Evolutionary conservation across 1,140 invertebrate genomes (phyloP).

Genomic region (Sycophaga agraensis): DNA sequence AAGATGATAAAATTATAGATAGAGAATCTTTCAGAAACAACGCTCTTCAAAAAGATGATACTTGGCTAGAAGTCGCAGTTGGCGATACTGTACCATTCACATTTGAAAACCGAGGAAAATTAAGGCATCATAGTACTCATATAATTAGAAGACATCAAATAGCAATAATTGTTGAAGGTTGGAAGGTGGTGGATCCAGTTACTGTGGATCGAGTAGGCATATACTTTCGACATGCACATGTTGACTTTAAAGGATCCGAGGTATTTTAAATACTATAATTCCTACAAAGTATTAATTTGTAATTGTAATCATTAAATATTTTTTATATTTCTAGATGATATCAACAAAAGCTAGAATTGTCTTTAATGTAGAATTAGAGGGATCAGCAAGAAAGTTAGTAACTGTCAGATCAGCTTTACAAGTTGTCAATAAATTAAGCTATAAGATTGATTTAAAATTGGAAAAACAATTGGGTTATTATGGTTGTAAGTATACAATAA

Average conservation of each 20-base stretch:
- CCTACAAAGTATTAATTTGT: no score
- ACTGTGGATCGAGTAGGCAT: constrained; percentile 93
- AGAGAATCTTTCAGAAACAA: constrained; percentile 35
- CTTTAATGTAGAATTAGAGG: constrained; percentile 86
- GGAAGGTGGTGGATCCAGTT: constrained; percentile 83
- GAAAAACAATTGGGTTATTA: constrained; percentile 58
- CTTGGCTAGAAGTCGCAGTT: constrained; percentile 71
- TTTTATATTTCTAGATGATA: constrained; percentile 35
- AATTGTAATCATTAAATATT: background rate
- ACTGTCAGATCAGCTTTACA: constrained; percentile 89
- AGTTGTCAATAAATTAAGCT: constrained; percentile 75
- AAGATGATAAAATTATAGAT: constrained; percentile 44
- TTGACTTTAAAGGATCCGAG: constrained; percentile 49
- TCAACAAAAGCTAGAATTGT: constrained; percentile 71
- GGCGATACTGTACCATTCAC: constrained; percentile 78
- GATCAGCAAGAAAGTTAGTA: constrained; percentile 92
- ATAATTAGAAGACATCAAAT: constrained; percentile 83
- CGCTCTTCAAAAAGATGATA: constrained; percentile 53
- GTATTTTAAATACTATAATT: constrained; percentile 30
- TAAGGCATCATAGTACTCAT: constrained; percentile 78
- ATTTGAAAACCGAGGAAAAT: constrained; percentile 78
- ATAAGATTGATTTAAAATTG: constrained; percentile 71
- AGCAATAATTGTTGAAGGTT: constrained; percentile 84
- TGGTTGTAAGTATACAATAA: constrained; percentile 45
- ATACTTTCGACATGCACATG: constrained; percentile 81